Conservation (phyloP, 1,140 invertebrate species). For the Cydia strobilella region DNA sequence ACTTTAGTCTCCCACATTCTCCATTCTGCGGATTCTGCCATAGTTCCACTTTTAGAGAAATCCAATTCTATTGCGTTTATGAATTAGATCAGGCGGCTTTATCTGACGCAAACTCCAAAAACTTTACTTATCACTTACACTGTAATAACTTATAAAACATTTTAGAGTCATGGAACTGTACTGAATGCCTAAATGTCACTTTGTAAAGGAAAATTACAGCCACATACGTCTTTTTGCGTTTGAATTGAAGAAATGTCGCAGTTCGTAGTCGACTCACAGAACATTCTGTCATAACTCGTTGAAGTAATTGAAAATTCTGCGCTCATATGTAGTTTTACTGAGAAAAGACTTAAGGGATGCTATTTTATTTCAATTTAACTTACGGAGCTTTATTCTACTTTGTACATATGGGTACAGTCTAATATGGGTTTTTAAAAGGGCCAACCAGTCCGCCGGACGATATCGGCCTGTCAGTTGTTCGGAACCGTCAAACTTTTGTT, state of each 20-base stretch:
- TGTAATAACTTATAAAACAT: too few relatives aligned
- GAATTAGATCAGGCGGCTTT: too few relatives aligned
- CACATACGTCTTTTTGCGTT: not conserved
- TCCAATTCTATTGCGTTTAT: too few relatives aligned
- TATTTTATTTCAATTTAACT: not conserved
- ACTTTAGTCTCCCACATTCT: too few relatives aligned
- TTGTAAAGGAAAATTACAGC: not conserved
- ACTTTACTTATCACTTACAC: too few relatives aligned
- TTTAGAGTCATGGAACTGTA: not conserved
- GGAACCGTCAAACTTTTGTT: too few relatives aligned
- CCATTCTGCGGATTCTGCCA: too few relatives aligned
- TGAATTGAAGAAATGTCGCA: not conserved
- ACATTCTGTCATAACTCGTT: not conserved
- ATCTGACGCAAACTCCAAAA: too few relatives aligned
- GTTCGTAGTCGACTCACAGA: conserved; percentile 7
- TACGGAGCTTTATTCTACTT: not conserved
- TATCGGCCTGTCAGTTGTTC: too few relatives aligned
- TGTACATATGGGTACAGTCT: too few relatives aligned
- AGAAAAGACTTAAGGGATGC: not conserved
- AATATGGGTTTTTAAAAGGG: not conserved
- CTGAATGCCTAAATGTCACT: not conserved
- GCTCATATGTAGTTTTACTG: not conserved
- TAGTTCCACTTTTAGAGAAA: too few relatives aligned
- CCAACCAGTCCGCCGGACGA: too few relatives aligned
- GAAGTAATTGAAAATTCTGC: conserved; percentile 19